Base-by-base conservation (phyloP, 2,888 invertebrate genomes). In the Oxytorus armatus region DNA sequence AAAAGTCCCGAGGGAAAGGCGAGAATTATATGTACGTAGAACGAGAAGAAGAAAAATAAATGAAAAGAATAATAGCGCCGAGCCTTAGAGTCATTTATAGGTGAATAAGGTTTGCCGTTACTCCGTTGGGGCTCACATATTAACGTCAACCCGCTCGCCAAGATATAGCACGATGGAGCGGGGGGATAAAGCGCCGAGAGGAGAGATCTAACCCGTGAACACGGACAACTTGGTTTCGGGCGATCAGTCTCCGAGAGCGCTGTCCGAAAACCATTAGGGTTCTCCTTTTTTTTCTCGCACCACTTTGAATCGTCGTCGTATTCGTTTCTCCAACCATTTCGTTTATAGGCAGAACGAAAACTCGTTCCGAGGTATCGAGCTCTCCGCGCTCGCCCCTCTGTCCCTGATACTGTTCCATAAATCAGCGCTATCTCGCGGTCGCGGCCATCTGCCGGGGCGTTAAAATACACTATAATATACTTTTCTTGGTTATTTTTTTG, bases 361-460 rank as follows among this genome's bases (percentile, higher is more conserved):
- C 82, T 82, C 84, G 82, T 84, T 36, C 80, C 68, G 76, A 16
- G 47, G 77, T 66, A 73, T 69, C 72, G 69, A 42, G 57, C 25
- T 51, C 77, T 66, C 57, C 82, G 70, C 61, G 23, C 61, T 44
- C 72, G 72, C 42, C 57, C 65, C 59, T 74, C 68, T 68, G 66
- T 63, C 74, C 25, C 51, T 85, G 85, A 85, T 82, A 82, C 84
- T 69, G 82, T 83, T 83, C 84, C 87, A 88, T 90, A 90, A 90
- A 89, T 90, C 90, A 88, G 84, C 86, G 86, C 85, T 90, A 89
- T 90, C 90, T 88, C 77, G 63, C 79, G 85, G 69, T 83, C 84
- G 84, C 82, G 79, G 83, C 86, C 88, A 86, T 88, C 88, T 86
- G 88, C 85, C 84, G 82, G 85, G 76, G 82, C 83, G 82, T 77